Evolutionary conservation across 2,797 vertebrate genomes (phyloP).

Genomic region (Todus mexicanus): DNA sequence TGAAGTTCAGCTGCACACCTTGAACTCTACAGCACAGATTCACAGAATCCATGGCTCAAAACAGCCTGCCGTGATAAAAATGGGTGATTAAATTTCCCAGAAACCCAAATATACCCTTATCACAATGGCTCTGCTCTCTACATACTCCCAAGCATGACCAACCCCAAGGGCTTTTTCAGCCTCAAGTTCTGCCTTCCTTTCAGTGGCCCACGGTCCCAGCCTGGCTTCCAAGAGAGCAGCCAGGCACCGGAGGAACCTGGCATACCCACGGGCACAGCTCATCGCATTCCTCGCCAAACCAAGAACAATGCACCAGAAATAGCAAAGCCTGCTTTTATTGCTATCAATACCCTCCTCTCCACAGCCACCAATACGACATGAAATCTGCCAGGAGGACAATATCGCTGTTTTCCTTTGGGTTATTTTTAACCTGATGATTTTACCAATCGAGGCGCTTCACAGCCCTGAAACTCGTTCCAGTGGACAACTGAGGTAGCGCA

Average conservation of each 20-base stretch:
- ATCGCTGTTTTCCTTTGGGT: not conserved
- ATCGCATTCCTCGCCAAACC: not conserved
- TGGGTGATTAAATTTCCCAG: not conserved
- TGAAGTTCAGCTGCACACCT: conserved; percentile 61
- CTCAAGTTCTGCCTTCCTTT: not conserved
- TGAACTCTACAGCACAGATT: conserved; percentile 28
- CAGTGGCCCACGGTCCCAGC: not conserved
- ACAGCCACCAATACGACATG: not conserved
- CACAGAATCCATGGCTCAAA: not conserved
- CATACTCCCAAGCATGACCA: not conserved
- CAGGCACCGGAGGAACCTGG: not conserved
- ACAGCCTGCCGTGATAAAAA: not conserved
- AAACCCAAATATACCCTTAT: conserved; percentile 22
- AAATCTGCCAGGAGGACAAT: not conserved
- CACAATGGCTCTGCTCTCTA: not conserved
- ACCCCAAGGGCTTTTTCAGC: conserved; percentile 20
- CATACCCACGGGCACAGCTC: not conserved
- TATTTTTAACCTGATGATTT: conserved; percentile 6
- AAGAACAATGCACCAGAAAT: not conserved
- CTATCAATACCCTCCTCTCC: not conserved
- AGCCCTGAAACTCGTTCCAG: not conserved
- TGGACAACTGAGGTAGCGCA: not conserved
- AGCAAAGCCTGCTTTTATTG: not conserved
- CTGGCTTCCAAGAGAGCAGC: not conserved
- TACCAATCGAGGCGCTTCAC: not conserved